Evolutionary conservation across 2,797 vertebrate genomes (phyloP).

Genomic region (Lepilemur ruficaudatus): DNA sequence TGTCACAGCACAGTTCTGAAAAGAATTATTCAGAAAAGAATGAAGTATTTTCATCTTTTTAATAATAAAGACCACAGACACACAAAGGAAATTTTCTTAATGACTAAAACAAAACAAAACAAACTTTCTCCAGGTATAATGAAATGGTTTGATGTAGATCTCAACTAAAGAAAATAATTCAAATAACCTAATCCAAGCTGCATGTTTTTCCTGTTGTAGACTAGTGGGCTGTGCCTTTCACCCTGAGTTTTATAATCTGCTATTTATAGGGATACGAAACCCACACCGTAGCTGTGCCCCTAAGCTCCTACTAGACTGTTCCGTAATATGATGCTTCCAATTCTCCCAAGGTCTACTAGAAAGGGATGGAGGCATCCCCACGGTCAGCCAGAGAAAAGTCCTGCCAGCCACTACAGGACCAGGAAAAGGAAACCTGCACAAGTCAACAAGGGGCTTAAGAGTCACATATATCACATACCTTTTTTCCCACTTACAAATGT

Average conservation of each 20-base stretch:
- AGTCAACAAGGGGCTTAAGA: background rate
- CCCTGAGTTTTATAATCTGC: background rate
- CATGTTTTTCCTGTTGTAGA: background rate
- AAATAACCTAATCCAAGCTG: background rate
- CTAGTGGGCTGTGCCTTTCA: background rate
- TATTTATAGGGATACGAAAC: background rate
- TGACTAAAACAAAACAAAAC: constrained; percentile 27
- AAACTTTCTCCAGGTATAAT: background rate
- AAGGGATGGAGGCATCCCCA: background rate
- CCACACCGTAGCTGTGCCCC: background rate
- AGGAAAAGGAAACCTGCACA: background rate
- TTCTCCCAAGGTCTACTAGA: background rate
- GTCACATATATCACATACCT: rapidly evolving
- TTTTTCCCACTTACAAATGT: background rate
- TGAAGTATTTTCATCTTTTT: constrained; percentile 11
- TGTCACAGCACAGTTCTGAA: background rate
- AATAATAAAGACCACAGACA: constrained; percentile 37
- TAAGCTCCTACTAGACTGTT: background rate
- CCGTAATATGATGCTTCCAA: background rate
- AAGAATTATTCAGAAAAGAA: constrained; percentile 24
- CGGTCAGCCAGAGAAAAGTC: background rate
- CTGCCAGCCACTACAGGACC: background rate
- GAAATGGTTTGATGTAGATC: constrained; percentile 3
- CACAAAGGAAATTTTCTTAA: constrained; percentile 36
- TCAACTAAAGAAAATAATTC: background rate